phyloP scores from a whole-genome alignment of 30 jellyfish, hydroid and myxozoan species.

The Phacellophora camtschatica region DNA sequence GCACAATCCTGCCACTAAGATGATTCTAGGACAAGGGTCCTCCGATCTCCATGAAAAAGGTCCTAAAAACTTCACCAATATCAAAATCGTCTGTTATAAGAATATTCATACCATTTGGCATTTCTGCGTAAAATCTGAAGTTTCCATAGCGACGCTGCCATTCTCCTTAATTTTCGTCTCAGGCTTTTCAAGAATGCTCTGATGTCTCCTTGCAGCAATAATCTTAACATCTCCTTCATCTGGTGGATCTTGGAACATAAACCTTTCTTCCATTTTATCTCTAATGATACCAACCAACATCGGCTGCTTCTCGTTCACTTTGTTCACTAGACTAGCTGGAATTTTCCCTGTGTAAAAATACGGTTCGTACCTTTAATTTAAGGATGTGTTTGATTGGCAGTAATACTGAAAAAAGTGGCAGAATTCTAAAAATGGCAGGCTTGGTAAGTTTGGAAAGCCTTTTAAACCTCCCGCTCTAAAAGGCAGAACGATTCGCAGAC shows the following conservation, averaged over 20 bases:
- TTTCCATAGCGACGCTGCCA: not conserved
- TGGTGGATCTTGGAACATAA: slow-evolving; percentile 69
- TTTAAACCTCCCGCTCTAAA: not conserved
- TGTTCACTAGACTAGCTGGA: slow-evolving; percentile 82
- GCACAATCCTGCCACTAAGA: too few species aligned
- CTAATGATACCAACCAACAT: slow-evolving; percentile 71
- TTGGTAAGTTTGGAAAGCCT: too few species aligned
- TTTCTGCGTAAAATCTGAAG: not conserved
- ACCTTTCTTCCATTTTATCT: slow-evolving; percentile 72
- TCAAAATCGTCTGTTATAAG: too few species aligned
- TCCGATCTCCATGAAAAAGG: too few species aligned
- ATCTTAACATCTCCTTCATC: slow-evolving; percentile 45
- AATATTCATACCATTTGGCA: too few species aligned
- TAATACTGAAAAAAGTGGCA: not conserved
- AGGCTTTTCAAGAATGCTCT: slow-evolving; percentile 64
- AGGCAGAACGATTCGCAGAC: not conserved
- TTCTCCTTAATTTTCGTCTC: not conserved
- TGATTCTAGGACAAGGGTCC: too few species aligned
- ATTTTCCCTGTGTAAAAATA: slow-evolving; percentile 60
- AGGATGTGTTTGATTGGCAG: not conserved
- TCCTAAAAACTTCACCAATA: too few species aligned
- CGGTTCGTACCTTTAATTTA: too few species aligned
- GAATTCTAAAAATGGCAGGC: not conserved
- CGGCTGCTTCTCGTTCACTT: slow-evolving; percentile 89
- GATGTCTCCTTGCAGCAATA: slow-evolving; percentile 39